Evolutionary conservation across 64 coral and sea anemone genomes (phyloP), one percentile per base, ranked within the genome.

Genomic region (Cladopsammia gracilis): DNA sequence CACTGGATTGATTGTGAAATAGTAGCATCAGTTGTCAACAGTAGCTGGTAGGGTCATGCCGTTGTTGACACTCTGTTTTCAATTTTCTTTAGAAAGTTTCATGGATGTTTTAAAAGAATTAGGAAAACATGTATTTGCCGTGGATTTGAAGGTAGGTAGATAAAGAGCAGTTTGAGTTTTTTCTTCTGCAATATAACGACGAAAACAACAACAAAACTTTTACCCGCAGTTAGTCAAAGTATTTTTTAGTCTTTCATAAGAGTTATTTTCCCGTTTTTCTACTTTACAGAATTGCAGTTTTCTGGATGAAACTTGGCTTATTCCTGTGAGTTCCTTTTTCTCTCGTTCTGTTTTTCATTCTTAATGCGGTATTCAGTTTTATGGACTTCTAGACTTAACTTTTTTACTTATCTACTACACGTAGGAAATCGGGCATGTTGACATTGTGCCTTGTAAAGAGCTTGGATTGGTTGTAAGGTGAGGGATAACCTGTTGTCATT

Each of bases 391-490:
- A 18, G 1, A 67, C 19, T 5, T 22, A 49, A 70, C 22, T 13
- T 44, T 57, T 13, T 57, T 51, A 5, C 62, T 57, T 91, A 3
- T 49, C 44, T 64, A 24, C 58, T 47, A 18, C 7, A 26, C 34
- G 22, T 15, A 98, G 96, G 88, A 87, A 61, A 58, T 98, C 54
- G 91, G 80, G 80, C 88, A 94, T 61, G 62, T 92, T 23, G 85
- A 91, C 15, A 94, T 98, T 68, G 96, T 98, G 7, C 96, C 96
- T 20, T 98, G 96, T 71, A 98, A 98, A 62, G 92, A 98, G 73
- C 92, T 98, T 3, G 96, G 96, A 2, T 62, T 98, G 47, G 57
- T 98, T 49, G 89, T 98, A 56, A 94, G 96, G 96, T 98, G 49
- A 46, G 72, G 61, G 5, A 3, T 64, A 56, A 56, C 53, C 53